Conservation (phyloP, 2,888 invertebrate genomes). For the Listrodromus nycthemerus region DNA sequence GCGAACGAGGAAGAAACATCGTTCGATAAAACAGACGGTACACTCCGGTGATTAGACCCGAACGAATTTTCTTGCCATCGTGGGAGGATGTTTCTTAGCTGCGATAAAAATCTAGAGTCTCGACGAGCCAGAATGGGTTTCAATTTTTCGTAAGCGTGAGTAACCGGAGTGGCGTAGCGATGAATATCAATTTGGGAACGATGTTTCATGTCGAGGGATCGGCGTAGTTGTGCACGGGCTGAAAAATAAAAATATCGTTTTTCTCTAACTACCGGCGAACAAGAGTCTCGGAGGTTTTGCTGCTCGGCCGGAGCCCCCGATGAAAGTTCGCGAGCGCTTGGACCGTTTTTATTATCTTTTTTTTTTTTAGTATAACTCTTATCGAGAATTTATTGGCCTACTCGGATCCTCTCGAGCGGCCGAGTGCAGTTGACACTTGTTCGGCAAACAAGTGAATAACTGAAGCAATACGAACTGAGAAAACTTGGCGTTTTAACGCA, state of each 20-base stretch:
- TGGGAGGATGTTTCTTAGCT: not conserved
- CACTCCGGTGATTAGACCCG: constrained; percentile 30
- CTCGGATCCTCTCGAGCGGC: not conserved
- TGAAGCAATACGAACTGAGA: not conserved
- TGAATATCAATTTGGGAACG: constrained; percentile 55
- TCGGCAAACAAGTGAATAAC: constrained; percentile 8
- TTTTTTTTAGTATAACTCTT: not conserved
- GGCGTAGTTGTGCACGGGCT: not conserved
- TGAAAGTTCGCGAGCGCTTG: not conserved
- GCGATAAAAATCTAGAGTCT: constrained; percentile 12
- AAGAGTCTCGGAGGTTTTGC: not conserved
- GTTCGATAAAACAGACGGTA: constrained; percentile 51
- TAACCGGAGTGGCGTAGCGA: constrained; percentile 24
- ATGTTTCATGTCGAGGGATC: constrained; percentile 7
- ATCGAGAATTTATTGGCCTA: constrained; percentile 18
- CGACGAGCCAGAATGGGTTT: constrained; percentile 49
- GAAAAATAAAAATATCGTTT: constrained; percentile 17
- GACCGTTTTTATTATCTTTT: not conserved
- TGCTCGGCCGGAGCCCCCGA: not conserved
- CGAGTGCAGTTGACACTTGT: constrained; percentile 13
- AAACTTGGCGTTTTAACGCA: constrained; percentile 27
- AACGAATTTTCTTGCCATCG: constrained; percentile 29
- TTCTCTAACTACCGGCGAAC: not conserved
- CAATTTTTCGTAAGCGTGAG: constrained; percentile 46
- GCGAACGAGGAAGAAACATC: constrained; percentile 35